Evolutionary conservation across 2,888 invertebrate species (phyloP), one percentile per base, ranked within the genome.

Genomic region (Hoplodrina ambigua): DNA sequence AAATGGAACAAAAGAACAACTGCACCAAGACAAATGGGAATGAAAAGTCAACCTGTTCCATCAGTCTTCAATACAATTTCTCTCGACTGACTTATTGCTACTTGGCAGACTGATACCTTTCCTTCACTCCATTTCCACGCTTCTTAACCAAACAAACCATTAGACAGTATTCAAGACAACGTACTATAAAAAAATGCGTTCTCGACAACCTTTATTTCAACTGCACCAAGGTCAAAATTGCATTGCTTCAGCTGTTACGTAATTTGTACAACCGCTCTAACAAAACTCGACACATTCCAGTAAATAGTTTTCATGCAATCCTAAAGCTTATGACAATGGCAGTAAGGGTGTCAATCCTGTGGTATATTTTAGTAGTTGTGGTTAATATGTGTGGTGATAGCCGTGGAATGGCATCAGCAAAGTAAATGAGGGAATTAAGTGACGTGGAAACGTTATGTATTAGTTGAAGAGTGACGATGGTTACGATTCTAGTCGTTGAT

Each of bases 401-500:
- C 59, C 52, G 37, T 54, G 73, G 60, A 81, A 84, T 74, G 76
- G 78, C 79, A 86, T 83, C 78, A 75, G 86, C 84, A 85, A 86
- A 70, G 72, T 82, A 82, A 86, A 89, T 88, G 86, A 85, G 80
- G 63, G 86, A 87, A 86, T 87, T 86, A 87, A 84, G 66, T 86
- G 85, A 82, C 71, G 87, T 85, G 87, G 85, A 89, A 90, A 90
- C 82, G 17, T 75, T 74, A 52, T 61, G 57, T 73, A 73, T 63
- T 81, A 78, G 78, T 59, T 60, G 65, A 66, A 57, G 69, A 59
- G 66, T 74, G 76, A 71, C 50, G 33, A 55, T 58, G 56, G 49
- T 73, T 49, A 19, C 4, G 53, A 69, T 65, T 15, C 37, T 57
- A 30, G 63, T 66, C 8, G 49, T 13, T n/a, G 49, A n/a, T n/a